Base-by-base conservation (phyloP, 30 jellyfish, hydroid and myxozoan species). In the Nemopilema nomurai region DNA sequence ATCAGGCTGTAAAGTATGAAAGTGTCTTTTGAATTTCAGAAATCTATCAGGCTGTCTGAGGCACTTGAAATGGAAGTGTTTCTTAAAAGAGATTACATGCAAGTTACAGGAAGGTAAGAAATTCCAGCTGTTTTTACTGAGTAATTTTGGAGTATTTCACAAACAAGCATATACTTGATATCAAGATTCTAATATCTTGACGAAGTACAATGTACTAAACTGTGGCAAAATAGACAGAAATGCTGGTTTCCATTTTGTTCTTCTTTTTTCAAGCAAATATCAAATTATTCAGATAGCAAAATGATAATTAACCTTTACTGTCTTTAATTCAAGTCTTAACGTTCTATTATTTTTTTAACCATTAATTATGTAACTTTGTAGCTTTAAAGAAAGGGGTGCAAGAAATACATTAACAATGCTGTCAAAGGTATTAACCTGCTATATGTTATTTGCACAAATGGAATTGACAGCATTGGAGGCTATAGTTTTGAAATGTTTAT, bases 371-470 rank as follows among this genome's bases (percentile, higher is more conserved):
- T 70, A 19, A 63, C 67, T 18, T 82, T 69, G 24, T 76, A 95
- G 99, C 82, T 95, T 90, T 85, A 95, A 95, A 75, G 99, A 95
- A 71, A 82, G 99, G 32, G 99, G 99, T 20, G 99, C 97, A 32
- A 69, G 97, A 51, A 95, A 95, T 84, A 85, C 97, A 0, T 76
- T 95, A 25, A 62, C 87, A 18, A 80, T 86, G 91, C 87, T 95
- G 22, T 69, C 97, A 0, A 78, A 86, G 96, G 99, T 95, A 32
- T 27, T 30, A 23, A 22, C 62, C n/a, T n/a, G n/a, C n/a, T n/a
- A n/a, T n/a, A n/a, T n/a, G n/a, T n/a, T n/a, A n/a, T n/a, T n/a
- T n/a, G n/a, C n/a, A n/a, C n/a, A n/a, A n/a, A n/a, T n/a, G n/a
- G n/a, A n/a, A n/a, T n/a, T n/a, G n/a, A n/a, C n/a, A n/a, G n/a